These are phyloP conservation scores for Limnephilus marmoratus DNA, from an alignment of 2,888 invertebrate genomes.

Conservation along the genomic window DNA sequence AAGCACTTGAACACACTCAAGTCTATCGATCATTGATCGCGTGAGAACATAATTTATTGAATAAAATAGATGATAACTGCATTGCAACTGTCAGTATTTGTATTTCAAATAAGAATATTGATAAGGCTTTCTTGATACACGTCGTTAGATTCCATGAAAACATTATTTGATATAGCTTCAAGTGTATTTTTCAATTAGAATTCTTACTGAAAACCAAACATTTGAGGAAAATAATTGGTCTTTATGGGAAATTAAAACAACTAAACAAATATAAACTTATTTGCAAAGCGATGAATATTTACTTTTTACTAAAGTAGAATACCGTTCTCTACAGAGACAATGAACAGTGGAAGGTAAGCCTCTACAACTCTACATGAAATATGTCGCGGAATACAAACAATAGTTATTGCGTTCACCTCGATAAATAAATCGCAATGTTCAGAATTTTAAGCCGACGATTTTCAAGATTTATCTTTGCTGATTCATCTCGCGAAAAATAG, in stretches of 20 bases:
- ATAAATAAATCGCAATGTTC: background rate
- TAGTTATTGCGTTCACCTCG: background rate
- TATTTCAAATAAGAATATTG: no score
- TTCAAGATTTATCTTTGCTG: slow-evolving; percentile 2
- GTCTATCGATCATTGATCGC: background rate
- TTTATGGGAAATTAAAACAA: background rate
- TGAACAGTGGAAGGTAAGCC: background rate
- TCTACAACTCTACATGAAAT: no score
- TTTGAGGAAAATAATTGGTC: background rate
- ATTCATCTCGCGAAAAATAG: background rate
- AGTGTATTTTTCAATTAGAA: background rate
- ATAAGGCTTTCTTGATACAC: background rate
- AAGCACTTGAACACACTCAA: background rate
- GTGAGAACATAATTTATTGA: background rate
- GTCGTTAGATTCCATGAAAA: background rate
- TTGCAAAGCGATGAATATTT: background rate
- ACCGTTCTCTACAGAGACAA: background rate
- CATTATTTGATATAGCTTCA: background rate
- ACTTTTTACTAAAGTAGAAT: background rate
- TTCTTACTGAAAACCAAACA: background rate
- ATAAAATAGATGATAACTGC: background rate
- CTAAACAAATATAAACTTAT: background rate
- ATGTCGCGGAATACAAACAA: background rate
- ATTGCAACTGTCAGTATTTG: background rate
- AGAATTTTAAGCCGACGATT: background rate